Percentiles rank a stretch among this genome's conserved stretches.
Evolutionary conservation across 2,113 vertebrate species (phyloP).

Genomic region (Triplophysa siluroides): DNA sequence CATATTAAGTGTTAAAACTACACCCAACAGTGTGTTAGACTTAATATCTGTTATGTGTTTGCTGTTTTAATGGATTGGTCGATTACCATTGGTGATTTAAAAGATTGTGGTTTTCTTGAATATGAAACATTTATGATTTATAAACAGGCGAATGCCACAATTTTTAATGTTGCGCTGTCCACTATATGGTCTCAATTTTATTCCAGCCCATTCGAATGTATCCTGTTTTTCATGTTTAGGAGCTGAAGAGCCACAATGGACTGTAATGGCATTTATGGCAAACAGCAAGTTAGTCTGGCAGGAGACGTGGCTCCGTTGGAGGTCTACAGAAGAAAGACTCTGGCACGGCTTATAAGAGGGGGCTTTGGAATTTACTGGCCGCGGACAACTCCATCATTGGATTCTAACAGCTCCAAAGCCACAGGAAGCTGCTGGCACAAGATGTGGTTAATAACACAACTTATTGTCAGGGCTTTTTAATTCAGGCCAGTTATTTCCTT

Average conservation of each 20-base stretch:
- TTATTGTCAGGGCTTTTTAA: conserved; percentile 60
- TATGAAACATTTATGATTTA: no score
- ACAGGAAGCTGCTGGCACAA: conserved; percentile 58
- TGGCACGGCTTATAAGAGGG: conserved; percentile 51
- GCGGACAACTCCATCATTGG: conserved; percentile 54
- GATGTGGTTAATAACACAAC: conserved; percentile 66
- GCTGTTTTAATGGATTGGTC: conserved; percentile 9
- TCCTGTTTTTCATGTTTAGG: conserved; percentile 5
- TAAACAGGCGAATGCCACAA: no score
- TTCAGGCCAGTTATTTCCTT: conserved; percentile 58
- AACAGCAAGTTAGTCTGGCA: conserved; percentile 21
- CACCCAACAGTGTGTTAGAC: conserved; percentile 4
- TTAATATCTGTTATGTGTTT: conserved; percentile 10
- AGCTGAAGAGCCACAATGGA: neutral
- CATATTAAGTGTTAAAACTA: neutral
- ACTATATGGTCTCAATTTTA: neutral
- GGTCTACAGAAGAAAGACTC: conserved; percentile 30
- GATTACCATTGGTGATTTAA: neutral
- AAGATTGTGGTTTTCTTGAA: neutral
- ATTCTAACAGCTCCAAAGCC: conserved; percentile 57
- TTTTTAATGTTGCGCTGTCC: no score
- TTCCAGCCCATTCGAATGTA: neutral
- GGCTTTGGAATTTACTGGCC: conserved; percentile 57
- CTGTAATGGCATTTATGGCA: conserved; percentile 15
- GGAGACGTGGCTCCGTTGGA: neutral